phyloP scores from a whole-genome alignment of 2,113 vertebrate species.

The Notarius lentiginosus region DNA sequence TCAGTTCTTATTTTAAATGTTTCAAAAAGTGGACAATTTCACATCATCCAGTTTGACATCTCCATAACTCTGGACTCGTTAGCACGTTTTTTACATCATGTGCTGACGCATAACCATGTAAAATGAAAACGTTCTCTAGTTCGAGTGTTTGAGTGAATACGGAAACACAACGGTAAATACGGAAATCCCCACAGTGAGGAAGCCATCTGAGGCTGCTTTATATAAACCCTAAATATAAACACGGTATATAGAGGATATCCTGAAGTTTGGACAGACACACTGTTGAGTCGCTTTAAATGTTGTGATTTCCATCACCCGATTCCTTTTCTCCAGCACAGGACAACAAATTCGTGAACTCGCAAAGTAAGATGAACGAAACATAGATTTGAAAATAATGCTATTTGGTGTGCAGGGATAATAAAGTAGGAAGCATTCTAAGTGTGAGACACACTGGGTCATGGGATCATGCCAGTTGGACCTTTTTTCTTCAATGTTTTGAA shows the following conservation, averaged over 20 bases:
- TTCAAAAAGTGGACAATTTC: background rate
- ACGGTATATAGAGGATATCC: conserved; percentile 28
- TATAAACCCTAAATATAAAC: conserved; percentile 27
- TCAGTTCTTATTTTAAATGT: background rate
- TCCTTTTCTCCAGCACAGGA: background rate
- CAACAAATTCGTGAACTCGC: background rate
- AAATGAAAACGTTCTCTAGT: background rate
- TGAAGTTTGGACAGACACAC: background rate
- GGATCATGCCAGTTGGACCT: background rate
- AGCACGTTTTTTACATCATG: background rate
- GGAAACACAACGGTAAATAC: conserved; percentile 8
- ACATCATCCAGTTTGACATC: background rate
- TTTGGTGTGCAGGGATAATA: conserved; percentile 1
- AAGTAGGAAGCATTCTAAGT: background rate
- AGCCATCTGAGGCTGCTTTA: conserved; percentile 1
- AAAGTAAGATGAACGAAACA: background rate
- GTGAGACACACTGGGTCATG: background rate
- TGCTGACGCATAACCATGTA: background rate
- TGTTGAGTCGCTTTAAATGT: background rate
- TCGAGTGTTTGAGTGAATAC: background rate
- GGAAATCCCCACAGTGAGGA: conserved; percentile 18
- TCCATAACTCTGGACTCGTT: background rate
- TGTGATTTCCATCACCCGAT: conserved; percentile 25
- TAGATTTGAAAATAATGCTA: background rate
- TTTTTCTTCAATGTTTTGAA: background rate